These are phyloP conservation scores for Apostichopus parvimensis DNA, from an alignment of 35 echinoderm and acorn worm genomes.

Conservation along the genomic window DNA sequence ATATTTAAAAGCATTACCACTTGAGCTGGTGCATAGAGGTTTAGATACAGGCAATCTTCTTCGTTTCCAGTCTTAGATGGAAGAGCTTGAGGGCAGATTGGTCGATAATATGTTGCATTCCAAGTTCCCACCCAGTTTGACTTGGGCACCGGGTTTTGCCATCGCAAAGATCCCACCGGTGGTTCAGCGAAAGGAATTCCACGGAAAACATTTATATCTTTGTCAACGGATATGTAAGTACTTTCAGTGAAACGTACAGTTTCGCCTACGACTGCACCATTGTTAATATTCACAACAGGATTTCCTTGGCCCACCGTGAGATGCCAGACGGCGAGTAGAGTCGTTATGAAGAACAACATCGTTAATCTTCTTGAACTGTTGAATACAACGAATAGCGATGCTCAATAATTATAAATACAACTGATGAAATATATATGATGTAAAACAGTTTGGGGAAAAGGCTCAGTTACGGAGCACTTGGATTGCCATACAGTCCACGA, in stretches of 20 bases:
- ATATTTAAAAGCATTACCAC: neutral
- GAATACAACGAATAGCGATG: too few species aligned
- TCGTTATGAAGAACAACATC: neutral
- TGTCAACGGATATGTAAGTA: neutral
- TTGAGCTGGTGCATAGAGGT: constrained; percentile 56
- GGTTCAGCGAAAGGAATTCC: constrained; percentile 56
- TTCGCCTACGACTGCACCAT: neutral
- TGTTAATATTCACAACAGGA: neutral
- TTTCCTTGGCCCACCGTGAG: neutral
- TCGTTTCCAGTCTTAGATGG: constrained; percentile 9
- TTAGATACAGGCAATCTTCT: constrained; percentile 89
- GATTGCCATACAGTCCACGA: too few species aligned
- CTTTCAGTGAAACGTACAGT: constrained; percentile 15
- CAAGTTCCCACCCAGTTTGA: constrained; percentile 5
- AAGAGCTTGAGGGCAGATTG: constrained; percentile 26
- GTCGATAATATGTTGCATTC: constrained; percentile 33
- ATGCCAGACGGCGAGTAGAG: neutral
- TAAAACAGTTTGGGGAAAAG: too few species aligned
- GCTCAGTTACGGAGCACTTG: too few species aligned
- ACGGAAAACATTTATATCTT: constrained; percentile 26
- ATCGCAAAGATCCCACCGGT: constrained; percentile 52
- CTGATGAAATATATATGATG: too few species aligned
- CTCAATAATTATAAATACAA: too few species aligned
- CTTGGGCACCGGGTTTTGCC: neutral
- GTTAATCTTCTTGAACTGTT: too few species aligned